Base-by-base conservation (phyloP, 2,113 vertebrate species). In the Tylochromis polylepis region DNA sequence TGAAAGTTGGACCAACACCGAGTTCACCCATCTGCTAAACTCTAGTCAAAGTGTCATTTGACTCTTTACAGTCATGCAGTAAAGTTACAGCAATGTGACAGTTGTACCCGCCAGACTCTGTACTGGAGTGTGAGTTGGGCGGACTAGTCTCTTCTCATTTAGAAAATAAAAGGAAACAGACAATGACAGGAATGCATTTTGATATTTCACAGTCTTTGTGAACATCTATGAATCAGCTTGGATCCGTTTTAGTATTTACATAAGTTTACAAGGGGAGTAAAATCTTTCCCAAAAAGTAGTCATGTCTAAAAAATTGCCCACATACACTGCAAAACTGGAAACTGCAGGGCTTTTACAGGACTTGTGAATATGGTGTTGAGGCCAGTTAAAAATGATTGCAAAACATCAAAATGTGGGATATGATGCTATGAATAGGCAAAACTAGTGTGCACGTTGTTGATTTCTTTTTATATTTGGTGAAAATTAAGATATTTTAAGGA, bases 41-140 rank as follows among this genome's bases (percentile, higher is more conserved):
- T 31, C 5, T 3, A 78, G 36, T 72, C 79, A 55, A 36, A 29
- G 53, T 82, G 72, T 38, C 36, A 24, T 58, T 85, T 93, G 75
- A 79, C 58, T 88, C 75, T 16, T 11, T 36, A 65, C 36, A 53
- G 62, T 75, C 43, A 51, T 3, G 43, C 18, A 49, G 70, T 27
- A 29, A 51, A 75, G 43, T 49, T 43, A 75, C 24, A 75, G 43
- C 24, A 60, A 87, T 86, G 79, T 90, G 84, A 87, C 84, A 88
- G 88, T 51, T 56, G 41, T 75, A 75, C 20, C 79, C 59, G 0
- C 60, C 79, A 83, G 88, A 65, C 53, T 88, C 34, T 77, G 27
- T 11, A 15, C 58, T 83, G 31, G 34, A 90, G 56, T 31, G 58
- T 77, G 70, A 88, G 85, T 81, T 55, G 5, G 49, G 36, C 51